phyloP scores from a whole-genome alignment of 1,140 invertebrate species.

The Drosophila nikananu region DNA sequence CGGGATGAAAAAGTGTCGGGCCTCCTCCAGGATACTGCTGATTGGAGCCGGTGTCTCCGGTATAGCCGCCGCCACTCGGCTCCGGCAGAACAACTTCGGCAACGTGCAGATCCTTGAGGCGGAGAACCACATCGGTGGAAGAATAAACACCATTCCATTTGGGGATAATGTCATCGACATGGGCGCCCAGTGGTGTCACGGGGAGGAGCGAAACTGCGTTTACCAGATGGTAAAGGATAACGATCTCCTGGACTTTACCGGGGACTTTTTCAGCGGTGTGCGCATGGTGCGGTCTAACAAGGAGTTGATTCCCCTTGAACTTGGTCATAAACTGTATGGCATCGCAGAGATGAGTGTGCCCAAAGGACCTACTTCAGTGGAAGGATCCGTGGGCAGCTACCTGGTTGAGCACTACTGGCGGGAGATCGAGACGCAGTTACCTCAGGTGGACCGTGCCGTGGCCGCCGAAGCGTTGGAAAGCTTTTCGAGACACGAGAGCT shows the following conservation, averaged over 20 bases:
- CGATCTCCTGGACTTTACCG: constrained; percentile 85
- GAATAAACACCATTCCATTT: constrained; percentile 87
- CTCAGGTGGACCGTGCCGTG: constrained; percentile 41
- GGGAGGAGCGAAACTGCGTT: constrained; percentile 89
- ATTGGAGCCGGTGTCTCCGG: constrained; percentile 87
- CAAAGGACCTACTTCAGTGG: background rate
- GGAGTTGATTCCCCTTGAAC: constrained; percentile 62
- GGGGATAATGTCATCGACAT: constrained; percentile 89
- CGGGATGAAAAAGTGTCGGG: constrained; percentile 33
- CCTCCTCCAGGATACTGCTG: constrained; percentile 83
- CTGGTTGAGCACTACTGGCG: constrained; percentile 37
- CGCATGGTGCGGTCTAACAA: constrained; percentile 76
- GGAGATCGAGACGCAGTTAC: background rate
- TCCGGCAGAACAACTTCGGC: constrained; percentile 86
- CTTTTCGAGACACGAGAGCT: constrained; percentile 86
- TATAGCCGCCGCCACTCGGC: constrained; percentile 86
- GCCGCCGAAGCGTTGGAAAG: constrained; percentile 85
- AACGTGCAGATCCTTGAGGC: constrained; percentile 88
- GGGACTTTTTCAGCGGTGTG: constrained; percentile 39
- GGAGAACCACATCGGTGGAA: constrained; percentile 89
- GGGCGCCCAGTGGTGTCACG: constrained; percentile 92
- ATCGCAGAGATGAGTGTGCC: constrained; percentile 23
- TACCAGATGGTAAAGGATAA: constrained; percentile 88
- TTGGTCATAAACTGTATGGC: constrained; percentile 46
- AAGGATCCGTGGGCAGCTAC: constrained; percentile 84